Base-by-base conservation (phyloP, 2,113 vertebrate genomes). In the Synodontis membranacea region DNA sequence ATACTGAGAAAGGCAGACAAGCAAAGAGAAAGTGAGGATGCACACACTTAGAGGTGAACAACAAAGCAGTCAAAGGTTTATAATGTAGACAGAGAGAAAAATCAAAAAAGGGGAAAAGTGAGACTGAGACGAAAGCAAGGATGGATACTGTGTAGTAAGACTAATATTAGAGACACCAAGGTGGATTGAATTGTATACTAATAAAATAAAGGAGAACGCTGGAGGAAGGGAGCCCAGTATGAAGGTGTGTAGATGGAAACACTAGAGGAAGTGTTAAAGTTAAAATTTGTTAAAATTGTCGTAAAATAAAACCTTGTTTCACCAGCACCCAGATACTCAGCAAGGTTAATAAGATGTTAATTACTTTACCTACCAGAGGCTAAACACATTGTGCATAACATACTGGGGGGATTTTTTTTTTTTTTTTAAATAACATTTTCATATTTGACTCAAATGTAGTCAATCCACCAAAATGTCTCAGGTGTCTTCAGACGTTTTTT, bases 1-100 rank as follows among this genome's bases (percentile, higher is more conserved):
- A 0, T 94, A 94, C 94, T 93, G 87, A 83, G 2, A 46, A 58
- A 37, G 23, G 64, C 52, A 60, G 52, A 74, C 54, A 79, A 25
- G 21, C 28, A 68, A 46, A 81, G 31, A 76, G 54, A 85, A 28
- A 82, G 5, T 48, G 54, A 82, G 58, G 54, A 15, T 15, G 11
- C 28, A n/a, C 4, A 62, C 87, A 56, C 44, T 60, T 56, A 23
- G 60, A 80, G 34, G 44, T 5, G 15, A 88, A 60, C 83, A 10
- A 31, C 68, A 87, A 68, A 79, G 39, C 80, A 82, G 25, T 62
- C 37, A 50, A 46, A 23, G 62, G 25, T 21, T 46, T 82, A 28
- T 23, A 37, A 80, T 56, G 11, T 21, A 44, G 25, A 17, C 5
- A 75, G 21, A 58, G 19, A 64, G 58, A 46, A 17, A 44, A 1